Evolutionary conservation across 2,888 invertebrate species (phyloP).

Genomic region (Schizaphis graminum): DNA sequence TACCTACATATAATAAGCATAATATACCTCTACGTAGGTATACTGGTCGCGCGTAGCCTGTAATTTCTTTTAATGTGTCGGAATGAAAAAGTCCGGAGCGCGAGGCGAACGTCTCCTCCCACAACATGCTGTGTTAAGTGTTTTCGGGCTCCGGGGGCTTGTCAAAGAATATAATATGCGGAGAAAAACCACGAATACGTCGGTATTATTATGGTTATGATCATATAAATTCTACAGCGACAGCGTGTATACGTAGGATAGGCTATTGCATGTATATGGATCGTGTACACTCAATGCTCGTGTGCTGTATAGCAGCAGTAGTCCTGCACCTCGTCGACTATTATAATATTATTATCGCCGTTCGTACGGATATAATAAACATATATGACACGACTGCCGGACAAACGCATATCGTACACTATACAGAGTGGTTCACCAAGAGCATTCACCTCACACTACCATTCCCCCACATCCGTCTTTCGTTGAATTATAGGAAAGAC

Average conservation of each 20-base stretch:
- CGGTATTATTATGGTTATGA: background rate
- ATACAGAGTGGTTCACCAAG: background rate
- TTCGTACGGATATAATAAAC: background rate
- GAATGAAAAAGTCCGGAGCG: constrained; percentile 54
- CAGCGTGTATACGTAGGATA: background rate
- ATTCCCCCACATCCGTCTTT: background rate
- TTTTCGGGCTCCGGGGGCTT: constrained; percentile 60
- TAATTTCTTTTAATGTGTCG: constrained; percentile 61
- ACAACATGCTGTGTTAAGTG: constrained; percentile 50
- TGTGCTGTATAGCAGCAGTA: background rate
- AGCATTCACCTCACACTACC: background rate
- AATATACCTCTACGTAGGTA: background rate
- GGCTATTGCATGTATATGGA: background rate
- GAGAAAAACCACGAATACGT: constrained; percentile 23
- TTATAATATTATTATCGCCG: background rate
- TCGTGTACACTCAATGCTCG: background rate
- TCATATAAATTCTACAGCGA: background rate
- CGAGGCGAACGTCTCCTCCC: constrained; percentile 37
- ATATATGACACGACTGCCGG: background rate
- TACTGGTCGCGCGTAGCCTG: constrained; percentile 25
- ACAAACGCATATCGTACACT: background rate
- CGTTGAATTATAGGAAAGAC: background rate
- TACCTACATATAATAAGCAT: background rate
- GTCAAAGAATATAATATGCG: constrained; percentile 31
- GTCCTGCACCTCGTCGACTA: constrained; percentile 19